Conservation (phyloP, 2,113 vertebrate genomes). For the Mustela lutreola region DNA sequence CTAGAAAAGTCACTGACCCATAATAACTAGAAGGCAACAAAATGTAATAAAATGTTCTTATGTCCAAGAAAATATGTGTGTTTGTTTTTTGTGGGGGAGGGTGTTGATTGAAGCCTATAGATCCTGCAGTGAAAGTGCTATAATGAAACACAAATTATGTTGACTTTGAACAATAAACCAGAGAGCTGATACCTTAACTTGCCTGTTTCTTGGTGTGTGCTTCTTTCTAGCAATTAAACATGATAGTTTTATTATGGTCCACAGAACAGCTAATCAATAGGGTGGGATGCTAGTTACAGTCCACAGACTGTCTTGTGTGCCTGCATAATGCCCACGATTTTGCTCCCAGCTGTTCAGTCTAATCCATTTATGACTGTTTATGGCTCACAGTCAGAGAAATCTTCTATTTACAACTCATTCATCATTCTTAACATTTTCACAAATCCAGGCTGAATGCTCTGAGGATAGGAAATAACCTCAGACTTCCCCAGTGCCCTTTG, state of each 20-base stretch:
- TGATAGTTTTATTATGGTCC: slow-evolving; percentile 84
- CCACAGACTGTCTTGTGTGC: slow-evolving; percentile 75
- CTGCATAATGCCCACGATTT: slow-evolving; percentile 78
- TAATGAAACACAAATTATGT: slow-evolving; percentile 78
- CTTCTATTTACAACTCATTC: slow-evolving; percentile 80
- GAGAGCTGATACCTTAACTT: slow-evolving; percentile 63
- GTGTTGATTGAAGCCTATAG: not conserved
- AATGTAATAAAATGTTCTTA: slow-evolving; percentile 67
- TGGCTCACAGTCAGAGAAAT: slow-evolving; percentile 80
- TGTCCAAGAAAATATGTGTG: not conserved
- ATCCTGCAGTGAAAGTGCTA: slow-evolving; percentile 55
- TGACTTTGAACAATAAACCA: slow-evolving; percentile 75
- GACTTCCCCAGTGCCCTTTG: slow-evolving; percentile 27
- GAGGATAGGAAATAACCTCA: slow-evolving; percentile 68
- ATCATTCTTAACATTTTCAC: slow-evolving; percentile 83
- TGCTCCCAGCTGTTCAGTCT: slow-evolving; percentile 78
- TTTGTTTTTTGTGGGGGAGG: too few species aligned
- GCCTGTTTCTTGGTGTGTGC: slow-evolving; percentile 63
- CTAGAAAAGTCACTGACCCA: slow-evolving; percentile 61
- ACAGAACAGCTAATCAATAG: slow-evolving; percentile 87
- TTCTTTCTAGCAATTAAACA: slow-evolving; percentile 84
- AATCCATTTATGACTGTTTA: slow-evolving; percentile 80
- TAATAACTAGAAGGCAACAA: slow-evolving; percentile 26
- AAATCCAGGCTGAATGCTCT: slow-evolving; percentile 74
- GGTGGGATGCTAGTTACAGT: slow-evolving; percentile 81